Evolutionary conservation across 2,797 vertebrate genomes (phyloP).

Genomic region (Melanogrammus aeglefinus): DNA sequence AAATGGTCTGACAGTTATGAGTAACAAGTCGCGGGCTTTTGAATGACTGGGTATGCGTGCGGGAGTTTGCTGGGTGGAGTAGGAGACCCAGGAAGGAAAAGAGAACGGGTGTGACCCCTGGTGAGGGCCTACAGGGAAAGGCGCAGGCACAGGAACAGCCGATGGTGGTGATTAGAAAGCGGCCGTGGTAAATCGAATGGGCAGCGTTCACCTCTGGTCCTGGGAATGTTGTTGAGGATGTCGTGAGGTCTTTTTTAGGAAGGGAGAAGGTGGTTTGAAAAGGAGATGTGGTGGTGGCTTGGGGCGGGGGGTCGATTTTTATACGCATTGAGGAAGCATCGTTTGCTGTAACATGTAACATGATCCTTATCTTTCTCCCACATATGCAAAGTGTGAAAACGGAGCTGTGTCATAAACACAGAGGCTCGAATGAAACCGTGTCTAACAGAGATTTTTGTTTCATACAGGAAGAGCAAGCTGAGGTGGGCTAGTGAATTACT

Average conservation of each 20-base stretch:
- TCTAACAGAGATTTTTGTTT: not conserved
- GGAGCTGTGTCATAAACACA: too few species aligned
- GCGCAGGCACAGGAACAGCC: not conserved
- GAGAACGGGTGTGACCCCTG: not conserved
- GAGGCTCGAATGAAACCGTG: not conserved
- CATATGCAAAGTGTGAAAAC: too few species aligned
- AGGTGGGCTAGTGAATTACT: not conserved
- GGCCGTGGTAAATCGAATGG: not conserved
- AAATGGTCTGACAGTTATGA: too few species aligned
- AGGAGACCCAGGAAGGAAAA: not conserved
- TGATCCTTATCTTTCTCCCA: too few species aligned
- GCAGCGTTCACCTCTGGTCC: not conserved
- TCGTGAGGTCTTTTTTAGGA: too few species aligned
- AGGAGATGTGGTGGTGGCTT: not conserved
- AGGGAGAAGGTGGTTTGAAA: too few species aligned
- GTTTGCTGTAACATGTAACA: too few species aligned
- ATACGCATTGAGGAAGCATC: too few species aligned
- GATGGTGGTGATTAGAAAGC: not conserved
- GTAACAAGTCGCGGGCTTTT: too few species aligned
- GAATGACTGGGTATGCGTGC: too few species aligned
- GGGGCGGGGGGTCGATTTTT: too few species aligned
- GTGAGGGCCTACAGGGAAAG: slow-evolving; percentile 1
- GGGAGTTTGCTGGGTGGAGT: not conserved
- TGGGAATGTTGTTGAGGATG: not conserved
- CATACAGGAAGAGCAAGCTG: not conserved